Evolutionary conservation across 2,113 vertebrate genomes (phyloP).

Genomic region (Osmerus mordax): DNA sequence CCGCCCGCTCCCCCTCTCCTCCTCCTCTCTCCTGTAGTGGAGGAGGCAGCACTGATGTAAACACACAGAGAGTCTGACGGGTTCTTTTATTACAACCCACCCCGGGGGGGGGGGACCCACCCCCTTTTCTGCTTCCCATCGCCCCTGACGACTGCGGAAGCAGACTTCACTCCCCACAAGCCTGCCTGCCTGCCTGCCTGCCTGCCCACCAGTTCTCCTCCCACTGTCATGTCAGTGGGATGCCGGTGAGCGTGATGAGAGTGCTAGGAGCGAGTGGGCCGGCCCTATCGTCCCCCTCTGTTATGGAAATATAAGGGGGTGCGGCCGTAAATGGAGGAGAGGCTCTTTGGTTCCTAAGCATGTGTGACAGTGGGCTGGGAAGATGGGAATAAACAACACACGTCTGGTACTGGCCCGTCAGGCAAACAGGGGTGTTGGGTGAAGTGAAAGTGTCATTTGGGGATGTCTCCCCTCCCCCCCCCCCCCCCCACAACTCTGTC

Average conservation of each 20-base stretch:
- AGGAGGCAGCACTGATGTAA: constrained; percentile 4
- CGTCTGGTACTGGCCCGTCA: neutral
- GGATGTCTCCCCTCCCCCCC: neutral
- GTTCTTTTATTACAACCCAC: neutral
- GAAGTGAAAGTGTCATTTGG: neutral
- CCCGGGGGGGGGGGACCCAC: neutral
- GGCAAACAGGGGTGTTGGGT: neutral
- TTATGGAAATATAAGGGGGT: neutral
- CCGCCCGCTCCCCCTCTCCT: neutral
- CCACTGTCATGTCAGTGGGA: neutral
- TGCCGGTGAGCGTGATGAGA: neutral
- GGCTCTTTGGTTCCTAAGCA: no score
- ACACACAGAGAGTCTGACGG: neutral
- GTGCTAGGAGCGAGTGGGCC: neutral
- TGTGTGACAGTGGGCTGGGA: no score
- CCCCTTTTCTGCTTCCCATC: neutral
- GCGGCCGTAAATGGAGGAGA: no score
- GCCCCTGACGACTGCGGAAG: neutral
- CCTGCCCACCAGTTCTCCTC: constrained; percentile 2
- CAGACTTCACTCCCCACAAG: constrained; percentile 1
- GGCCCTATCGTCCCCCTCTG: neutral
- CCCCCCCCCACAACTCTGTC: no score
- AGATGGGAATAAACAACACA: no score
- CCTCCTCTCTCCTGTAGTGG: neutral
- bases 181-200: neutral